phyloP scores from a whole-genome alignment of 53 echinoderm and acorn worm genomes.

The Hippasteria phrygiana region DNA sequence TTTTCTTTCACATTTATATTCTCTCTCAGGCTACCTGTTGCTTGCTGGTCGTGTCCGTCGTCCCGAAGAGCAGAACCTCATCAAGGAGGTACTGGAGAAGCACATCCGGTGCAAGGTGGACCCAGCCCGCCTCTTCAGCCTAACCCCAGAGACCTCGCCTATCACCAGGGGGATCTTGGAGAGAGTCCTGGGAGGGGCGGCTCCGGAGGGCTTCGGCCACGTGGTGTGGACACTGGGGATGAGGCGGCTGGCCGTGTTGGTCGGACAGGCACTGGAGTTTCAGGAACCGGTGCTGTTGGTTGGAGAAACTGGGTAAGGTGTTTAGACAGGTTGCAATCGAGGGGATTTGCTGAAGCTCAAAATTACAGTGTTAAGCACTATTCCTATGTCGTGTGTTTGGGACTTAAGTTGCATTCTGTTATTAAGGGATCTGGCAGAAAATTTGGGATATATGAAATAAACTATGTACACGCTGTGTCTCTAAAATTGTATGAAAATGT shows the following conservation, averaged over 20 bases:
- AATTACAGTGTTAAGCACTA: no score
- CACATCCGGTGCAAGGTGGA: constrained; percentile 90
- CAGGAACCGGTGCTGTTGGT: constrained; percentile 90
- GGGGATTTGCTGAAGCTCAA: no score
- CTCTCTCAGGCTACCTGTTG: constrained; percentile 80
- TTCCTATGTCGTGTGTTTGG: no score
- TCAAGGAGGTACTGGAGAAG: constrained; percentile 87
- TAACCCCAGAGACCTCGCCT: constrained; percentile 74
- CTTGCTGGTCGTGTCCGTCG: constrained; percentile 93
- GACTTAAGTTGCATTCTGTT: no score
- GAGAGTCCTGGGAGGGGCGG: constrained; percentile 28
- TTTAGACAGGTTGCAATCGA: no score
- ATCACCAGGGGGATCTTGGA: constrained; percentile 79
- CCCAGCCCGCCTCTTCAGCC: constrained; percentile 77
- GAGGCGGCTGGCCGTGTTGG: constrained; percentile 86
- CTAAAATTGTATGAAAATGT: no score
- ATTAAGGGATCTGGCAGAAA: no score
- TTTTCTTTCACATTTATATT: neutral
- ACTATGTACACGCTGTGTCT: no score
- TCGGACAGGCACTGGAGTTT: constrained; percentile 92
- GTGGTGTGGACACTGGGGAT: constrained; percentile 92
- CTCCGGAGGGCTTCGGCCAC: constrained; percentile 81
- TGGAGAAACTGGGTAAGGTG: constrained; percentile 94
- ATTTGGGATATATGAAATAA: no score
- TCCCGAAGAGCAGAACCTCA: constrained; percentile 78